A percentile compares a stretch with the other conserved stretches of the same genome.
Evolutionary conservation across 2,888 invertebrate genomes (phyloP).

Genomic region (Aphodius granarius): DNA sequence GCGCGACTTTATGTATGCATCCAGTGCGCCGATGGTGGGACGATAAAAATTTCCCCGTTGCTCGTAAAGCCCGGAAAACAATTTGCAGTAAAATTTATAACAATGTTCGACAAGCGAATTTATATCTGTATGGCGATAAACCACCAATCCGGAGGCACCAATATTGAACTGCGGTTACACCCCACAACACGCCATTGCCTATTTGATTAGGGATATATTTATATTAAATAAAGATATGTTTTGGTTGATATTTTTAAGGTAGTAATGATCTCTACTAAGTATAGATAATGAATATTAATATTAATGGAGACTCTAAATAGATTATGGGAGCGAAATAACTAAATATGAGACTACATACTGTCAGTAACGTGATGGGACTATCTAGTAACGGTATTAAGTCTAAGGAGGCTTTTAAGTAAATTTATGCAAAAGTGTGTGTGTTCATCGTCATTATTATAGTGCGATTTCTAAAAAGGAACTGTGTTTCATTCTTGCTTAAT

Average conservation of each 20-base stretch:
- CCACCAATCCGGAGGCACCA: not conserved
- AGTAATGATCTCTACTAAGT: too few relatives aligned
- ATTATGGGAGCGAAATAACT: too few relatives aligned
- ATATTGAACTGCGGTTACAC: not conserved
- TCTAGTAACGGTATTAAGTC: not conserved
- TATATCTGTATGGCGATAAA: not conserved
- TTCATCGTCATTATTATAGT: not conserved
- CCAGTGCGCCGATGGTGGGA: not conserved
- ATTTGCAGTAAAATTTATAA: slow-evolving; percentile 13
- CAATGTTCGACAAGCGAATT: not conserved
- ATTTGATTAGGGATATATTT: not conserved
- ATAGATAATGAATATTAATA: too few relatives aligned
- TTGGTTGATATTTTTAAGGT: too few relatives aligned
- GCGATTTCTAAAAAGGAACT: not conserved
- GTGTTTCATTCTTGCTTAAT: not conserved
- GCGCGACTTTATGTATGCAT: not conserved
- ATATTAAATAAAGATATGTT: too few relatives aligned
- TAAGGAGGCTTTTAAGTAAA: not conserved
- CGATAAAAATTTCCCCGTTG: slow-evolving; percentile 4
- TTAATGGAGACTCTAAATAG: too few relatives aligned
- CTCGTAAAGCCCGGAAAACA: slow-evolving; percentile 10
- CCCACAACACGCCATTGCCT: not conserved
- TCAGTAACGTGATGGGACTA: too few relatives aligned
- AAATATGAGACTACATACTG: too few relatives aligned
- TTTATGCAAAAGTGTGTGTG: not conserved